Conservation (phyloP, 2,113 vertebrate genomes). For the Clarias gariepinus region DNA sequence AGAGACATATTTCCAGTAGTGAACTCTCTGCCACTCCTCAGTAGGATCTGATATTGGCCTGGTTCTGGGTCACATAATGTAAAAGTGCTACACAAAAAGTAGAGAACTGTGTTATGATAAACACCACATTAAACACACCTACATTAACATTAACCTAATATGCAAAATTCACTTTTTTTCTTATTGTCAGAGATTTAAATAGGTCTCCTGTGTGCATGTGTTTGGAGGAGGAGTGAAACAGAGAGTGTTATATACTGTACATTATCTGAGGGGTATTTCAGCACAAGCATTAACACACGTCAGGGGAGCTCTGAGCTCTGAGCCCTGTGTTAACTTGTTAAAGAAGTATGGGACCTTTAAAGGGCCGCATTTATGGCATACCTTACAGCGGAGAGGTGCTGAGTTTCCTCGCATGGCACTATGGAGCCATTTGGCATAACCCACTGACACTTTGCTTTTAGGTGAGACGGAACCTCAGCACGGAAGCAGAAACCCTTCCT, state of each 20-base stretch:
- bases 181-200: too few relatives aligned
- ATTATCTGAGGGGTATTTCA: too few relatives aligned
- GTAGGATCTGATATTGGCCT: conserved; percentile 81
- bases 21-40: conserved; percentile 73
- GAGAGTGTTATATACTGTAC: too few relatives aligned
- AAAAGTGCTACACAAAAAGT: conserved; percentile 70
- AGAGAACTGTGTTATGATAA: neutral
- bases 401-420: conserved; percentile 43
- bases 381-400: conserved; percentile 32
- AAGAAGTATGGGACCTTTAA: neutral
- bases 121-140: neutral
- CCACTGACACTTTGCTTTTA: conserved; percentile 81
- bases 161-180: too few relatives aligned
- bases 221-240: too few relatives aligned
- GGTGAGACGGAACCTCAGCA: conserved; percentile 79
- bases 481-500: conserved; percentile 75
- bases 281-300: too few relatives aligned
- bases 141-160: too few relatives aligned
- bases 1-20: conserved; percentile 76
- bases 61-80: conserved; percentile 76
- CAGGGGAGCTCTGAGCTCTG: too few relatives aligned
- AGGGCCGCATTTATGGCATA: neutral
- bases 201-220: too few relatives aligned
- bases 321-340: too few relatives aligned
- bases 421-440: conserved; percentile 60